Evolutionary conservation across 1,140 invertebrate genomes (phyloP), one percentile per base, ranked within the genome.

Genomic region (Drosophila sproati): DNA sequence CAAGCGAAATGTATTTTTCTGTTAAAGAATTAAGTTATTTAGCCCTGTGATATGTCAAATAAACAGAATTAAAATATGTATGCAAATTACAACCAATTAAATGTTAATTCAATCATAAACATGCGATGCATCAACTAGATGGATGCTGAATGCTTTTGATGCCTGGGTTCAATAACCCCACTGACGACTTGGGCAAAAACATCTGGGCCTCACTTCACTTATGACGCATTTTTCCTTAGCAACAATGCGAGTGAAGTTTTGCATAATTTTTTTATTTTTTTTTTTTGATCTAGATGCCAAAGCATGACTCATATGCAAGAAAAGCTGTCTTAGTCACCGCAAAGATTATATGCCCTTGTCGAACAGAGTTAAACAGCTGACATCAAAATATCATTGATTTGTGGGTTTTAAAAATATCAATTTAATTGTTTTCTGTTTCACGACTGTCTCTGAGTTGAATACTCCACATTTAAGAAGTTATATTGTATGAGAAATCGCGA

Each of bases 31-130:
- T 89, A 90, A 89, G 86, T 82, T 88, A 79, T 89, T 91, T 91
- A 91, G 83, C 89, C 89, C 89, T 91, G 89, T 91, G 89, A 91
- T 91, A 91, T 91, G 89, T 91, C 83, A 80, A 91, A 91, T 91
- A 91, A 91, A 91, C 63, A 80, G 70, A 78, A 78, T 80, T 80
- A 51, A 74, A 43, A 78, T 64, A 61, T 73, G 56, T 69, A 56
- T 69, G 45, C 60, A 67, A 70, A 62, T 57, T 55, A 12, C 50
- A 7, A 32, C 41, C 20, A 43, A 43, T 6, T 10, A 20, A 41
- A 50, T 35, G 6, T n/a, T 28, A 70, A 52, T 8, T 61, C 20
- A 20, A 20, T 20, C 1, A 20, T 20, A 20, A 20, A 20, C 20
- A 7, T 5, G 5, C 20, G 37, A 6, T 34, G 37, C 5, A n/a